phyloP scores from a whole-genome alignment of 2,888 invertebrate species.

The Drosophila greeni region DNA sequence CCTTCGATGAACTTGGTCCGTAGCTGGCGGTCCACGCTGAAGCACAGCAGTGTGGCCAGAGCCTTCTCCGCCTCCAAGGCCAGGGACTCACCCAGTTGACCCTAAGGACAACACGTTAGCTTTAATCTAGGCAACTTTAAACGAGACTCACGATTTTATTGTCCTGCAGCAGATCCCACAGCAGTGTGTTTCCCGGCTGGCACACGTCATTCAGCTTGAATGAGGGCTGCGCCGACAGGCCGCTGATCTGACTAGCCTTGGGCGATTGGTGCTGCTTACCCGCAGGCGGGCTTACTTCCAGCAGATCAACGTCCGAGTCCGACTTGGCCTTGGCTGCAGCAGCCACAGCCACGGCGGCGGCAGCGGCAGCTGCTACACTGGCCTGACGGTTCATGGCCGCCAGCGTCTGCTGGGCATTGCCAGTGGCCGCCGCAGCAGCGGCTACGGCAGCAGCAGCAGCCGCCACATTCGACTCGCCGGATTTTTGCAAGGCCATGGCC shows the following conservation, averaged over 20 bases:
- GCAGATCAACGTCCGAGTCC: slow-evolving; percentile 68
- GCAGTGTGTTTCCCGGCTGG: slow-evolving; percentile 92
- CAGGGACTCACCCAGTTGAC: slow-evolving; percentile 91
- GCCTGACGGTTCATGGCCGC: slow-evolving; percentile 65
- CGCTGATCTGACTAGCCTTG: slow-evolving; percentile 43
- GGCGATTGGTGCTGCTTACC: slow-evolving; percentile 54
- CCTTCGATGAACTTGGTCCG: slow-evolving; percentile 97
- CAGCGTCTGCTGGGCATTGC: slow-evolving; percentile 69
- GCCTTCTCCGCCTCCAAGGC: slow-evolving; percentile 97
- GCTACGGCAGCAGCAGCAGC: slow-evolving; percentile 72
- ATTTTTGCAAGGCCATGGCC: slow-evolving; percentile 74
- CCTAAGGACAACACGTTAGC: slow-evolving; percentile 79
- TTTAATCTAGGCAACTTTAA: neutral
- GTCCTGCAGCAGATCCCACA: slow-evolving; percentile 96
- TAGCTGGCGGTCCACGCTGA: slow-evolving; percentile 92
- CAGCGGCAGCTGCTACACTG: slow-evolving; percentile 59
- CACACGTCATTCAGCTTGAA: slow-evolving; percentile 84
- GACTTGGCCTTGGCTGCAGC: slow-evolving; percentile 62
- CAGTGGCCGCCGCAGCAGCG: slow-evolving; percentile 71
- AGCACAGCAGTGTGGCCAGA: slow-evolving; percentile 91
- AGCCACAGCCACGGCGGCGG: slow-evolving; percentile 58
- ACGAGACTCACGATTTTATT: slow-evolving; percentile 86
- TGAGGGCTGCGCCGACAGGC: slow-evolving; percentile 59
- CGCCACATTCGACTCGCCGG: slow-evolving; percentile 66
- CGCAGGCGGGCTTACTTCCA: slow-evolving; percentile 43